Evolutionary conservation across 2,797 vertebrate genomes (phyloP), one percentile per base, ranked within the genome.

Genomic region (Bradypodion pumilum): DNA sequence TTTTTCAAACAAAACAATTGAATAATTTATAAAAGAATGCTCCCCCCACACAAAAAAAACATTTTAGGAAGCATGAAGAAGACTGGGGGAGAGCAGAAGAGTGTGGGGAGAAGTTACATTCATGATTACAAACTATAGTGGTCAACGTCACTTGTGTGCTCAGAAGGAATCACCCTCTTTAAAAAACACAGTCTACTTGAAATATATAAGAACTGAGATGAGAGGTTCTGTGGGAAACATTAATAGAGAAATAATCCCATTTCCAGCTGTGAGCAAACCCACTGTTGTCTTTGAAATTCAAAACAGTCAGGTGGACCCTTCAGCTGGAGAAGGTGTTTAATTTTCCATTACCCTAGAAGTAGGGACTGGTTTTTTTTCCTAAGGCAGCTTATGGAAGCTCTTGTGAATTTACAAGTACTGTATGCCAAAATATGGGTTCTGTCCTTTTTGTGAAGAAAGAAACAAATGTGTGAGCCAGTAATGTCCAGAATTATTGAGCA

Each of bases 21-120:
- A 49, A 90, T 88, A 91, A 92, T 91, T 92, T 83, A 25, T 91
- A 92, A 80, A 88, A 91, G 87, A 83, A 80, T 49, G 49, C 49
- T 6, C 49, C 49, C 87, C 74, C 91, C 88, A 63, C 86, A 88
- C 88, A 83, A n/a, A n/a, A n/a, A n/a, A n/a, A n/a, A n/a, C n/a
- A 86, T 78, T 32, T 91, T 4, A 63, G 74, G 0, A 87, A 59
- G 82, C 82, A 83, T 85, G 66, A 80, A 80, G 23, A 13, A 42
- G 13, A 12, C 29, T 23, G 2, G 37, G 25, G 80, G n/a, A 29
- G 27, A 62, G 27, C 5, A 75, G 85, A n/a, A 73, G 60, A 72
- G 16, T 25, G 85, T 76, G 46, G 89, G 35, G 62, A 52, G 76
- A n/a, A 37, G 32, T 68, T 77, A 81, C 84, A 85, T 85, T 85